These are phyloP conservation scores for Melikaiella ostensackeni DNA, from an alignment of 2,888 invertebrate genomes.

Conservation along the genomic window DNA sequence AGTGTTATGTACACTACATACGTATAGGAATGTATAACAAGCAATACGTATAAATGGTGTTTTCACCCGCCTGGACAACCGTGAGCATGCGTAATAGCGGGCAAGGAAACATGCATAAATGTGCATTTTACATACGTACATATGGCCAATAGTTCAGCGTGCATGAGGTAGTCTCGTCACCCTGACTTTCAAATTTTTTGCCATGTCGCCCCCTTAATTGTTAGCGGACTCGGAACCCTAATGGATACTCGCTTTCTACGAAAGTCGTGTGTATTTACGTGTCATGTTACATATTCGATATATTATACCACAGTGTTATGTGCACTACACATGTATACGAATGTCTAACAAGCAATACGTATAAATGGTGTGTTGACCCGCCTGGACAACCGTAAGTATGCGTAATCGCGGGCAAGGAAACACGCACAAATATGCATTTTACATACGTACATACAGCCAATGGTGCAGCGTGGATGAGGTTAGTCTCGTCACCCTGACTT, in stretches of 20 bases:
- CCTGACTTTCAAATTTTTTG: no score
- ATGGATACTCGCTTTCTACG: no score
- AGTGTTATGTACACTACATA: neutral
- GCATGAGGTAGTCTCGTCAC: constrained; percentile 51
- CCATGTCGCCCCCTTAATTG: no score
- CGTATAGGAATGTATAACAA: neutral
- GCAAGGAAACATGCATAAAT: neutral
- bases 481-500: constrained; percentile 57
- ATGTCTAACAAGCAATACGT: neutral
- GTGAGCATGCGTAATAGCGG: constrained; percentile 7
- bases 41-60: neutral
- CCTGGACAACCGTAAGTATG: neutral
- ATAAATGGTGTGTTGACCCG: neutral
- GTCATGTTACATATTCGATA: neutral
- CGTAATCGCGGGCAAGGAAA: constrained; percentile 5
- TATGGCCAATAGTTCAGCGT: neutral
- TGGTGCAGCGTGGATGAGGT: constrained; percentile 25
- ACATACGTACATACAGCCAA: neutral
- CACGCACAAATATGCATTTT: neutral
- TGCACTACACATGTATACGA: neutral
- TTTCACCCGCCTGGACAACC: neutral
- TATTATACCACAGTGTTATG: neutral
- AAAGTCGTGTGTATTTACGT: neutral
- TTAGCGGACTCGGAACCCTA: no score
- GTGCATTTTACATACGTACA: no score